These are phyloP conservation scores for Montipora efflorescens DNA, from an alignment of 64 coral and sea anemone genomes.

Conservation along the genomic window DNA sequence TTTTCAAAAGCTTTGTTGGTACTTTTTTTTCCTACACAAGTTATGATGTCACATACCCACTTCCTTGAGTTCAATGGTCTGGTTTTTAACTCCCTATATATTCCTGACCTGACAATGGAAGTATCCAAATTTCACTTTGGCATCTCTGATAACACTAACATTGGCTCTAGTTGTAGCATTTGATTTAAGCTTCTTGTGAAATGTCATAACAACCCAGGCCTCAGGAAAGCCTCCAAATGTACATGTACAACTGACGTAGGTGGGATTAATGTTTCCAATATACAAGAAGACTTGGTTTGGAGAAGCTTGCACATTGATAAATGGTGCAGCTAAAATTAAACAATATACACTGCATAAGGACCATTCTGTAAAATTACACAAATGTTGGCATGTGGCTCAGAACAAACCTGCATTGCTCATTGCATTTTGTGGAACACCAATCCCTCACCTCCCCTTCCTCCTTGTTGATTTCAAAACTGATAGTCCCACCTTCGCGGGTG, in stretches of 20 bases:
- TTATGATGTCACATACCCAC: constrained; percentile 22
- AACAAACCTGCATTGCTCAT: no score
- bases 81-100: constrained; percentile 28
- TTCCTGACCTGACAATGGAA: constrained; percentile 47
- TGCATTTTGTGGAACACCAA: no score
- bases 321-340: constrained; percentile 2
- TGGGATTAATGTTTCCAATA: constrained; percentile 57
- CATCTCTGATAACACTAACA: constrained; percentile 45
- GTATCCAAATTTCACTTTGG: constrained; percentile 40
- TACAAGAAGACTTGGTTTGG: constrained; percentile 26
- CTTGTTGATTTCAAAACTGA: no score
- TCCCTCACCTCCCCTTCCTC: no score
- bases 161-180: constrained; percentile 46
- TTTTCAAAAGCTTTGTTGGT: no score
- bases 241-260: constrained; percentile 41
- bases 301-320: neutral
- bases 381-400: no score
- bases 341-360: no score
- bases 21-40: no score
- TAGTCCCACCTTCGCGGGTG: no score
- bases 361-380: no score
- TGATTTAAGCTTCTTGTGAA: constrained; percentile 31
- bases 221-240: constrained; percentile 40
- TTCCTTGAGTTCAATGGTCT: constrained; percentile 21
- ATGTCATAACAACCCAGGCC: constrained; percentile 47